Evolutionary conservation across 2,113 vertebrate species (phyloP).

Genomic region (Heterochromis multidens): DNA sequence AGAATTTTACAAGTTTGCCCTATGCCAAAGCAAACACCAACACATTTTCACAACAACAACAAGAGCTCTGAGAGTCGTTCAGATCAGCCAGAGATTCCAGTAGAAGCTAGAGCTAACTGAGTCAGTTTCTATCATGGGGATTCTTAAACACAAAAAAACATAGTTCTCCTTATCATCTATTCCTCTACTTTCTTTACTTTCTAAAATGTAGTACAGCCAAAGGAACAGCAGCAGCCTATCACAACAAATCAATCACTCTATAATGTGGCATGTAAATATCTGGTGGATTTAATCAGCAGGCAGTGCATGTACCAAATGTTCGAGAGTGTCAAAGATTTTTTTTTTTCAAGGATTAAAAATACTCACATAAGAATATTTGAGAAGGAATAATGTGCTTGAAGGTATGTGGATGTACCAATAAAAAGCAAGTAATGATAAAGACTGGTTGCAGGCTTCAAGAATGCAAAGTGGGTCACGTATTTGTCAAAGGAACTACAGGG

Average conservation of each 20-base stretch:
- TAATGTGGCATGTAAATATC: slow-evolving; percentile 33
- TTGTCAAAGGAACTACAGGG: slow-evolving; percentile 51
- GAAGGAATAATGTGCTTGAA: neutral
- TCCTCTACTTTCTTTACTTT: neutral
- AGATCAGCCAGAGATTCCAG: neutral
- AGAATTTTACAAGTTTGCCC: slow-evolving; percentile 46
- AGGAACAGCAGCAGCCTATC: neutral
- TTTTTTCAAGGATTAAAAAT: slow-evolving; percentile 33
- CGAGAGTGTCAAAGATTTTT: neutral
- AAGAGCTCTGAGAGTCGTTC: slow-evolving; percentile 35
- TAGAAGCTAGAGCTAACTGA: neutral
- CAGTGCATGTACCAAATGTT: slow-evolving; percentile 38
- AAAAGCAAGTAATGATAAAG: slow-evolving; percentile 35
- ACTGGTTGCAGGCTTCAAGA: neutral
- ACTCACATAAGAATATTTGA: slow-evolving; percentile 17
- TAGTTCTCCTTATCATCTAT: neutral
- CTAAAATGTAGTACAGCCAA: neutral
- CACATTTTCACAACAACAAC: slow-evolving; percentile 56
- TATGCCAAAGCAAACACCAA: slow-evolving; percentile 63
- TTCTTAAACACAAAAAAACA: neutral
- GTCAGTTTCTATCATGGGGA: neutral
- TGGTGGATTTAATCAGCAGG: slow-evolving; percentile 34
- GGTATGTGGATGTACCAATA: slow-evolving; percentile 1
- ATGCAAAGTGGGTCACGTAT: slow-evolving; percentile 31
- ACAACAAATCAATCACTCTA: slow-evolving; percentile 1